Evolutionary conservation across 2,888 invertebrate genomes (phyloP).

Genomic region (Drosophila meridiana): DNA sequence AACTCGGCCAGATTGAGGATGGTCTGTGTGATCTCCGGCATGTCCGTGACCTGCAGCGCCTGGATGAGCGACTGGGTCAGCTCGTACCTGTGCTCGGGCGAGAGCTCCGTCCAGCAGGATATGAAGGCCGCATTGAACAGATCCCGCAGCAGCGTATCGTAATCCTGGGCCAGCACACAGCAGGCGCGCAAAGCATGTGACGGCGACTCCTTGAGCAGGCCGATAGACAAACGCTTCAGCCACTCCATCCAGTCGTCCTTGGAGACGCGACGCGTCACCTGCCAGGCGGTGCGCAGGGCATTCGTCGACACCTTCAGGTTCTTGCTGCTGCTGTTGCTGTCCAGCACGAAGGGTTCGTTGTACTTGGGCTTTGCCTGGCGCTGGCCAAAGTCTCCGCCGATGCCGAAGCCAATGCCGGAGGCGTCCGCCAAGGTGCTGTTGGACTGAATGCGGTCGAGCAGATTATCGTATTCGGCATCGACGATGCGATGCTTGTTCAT

Average conservation of each 20-base stretch:
- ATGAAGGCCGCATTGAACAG: constrained; percentile 99
- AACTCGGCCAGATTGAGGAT: constrained; percentile 99
- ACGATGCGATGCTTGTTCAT: constrained; percentile 92
- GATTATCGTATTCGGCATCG: constrained; percentile 91
- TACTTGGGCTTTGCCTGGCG: constrained; percentile 88
- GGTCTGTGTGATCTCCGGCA: constrained; percentile 98
- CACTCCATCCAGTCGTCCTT: constrained; percentile 99
- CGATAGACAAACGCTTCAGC: constrained; percentile 96
- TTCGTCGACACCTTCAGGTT: constrained; percentile 93
- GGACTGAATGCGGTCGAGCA: constrained; percentile 90
- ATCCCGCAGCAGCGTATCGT: constrained; percentile 97
- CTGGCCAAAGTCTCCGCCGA: constrained; percentile 90
- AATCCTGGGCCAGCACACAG: constrained; percentile 95
- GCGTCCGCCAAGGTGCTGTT: constrained; percentile 88
- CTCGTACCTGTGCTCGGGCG: constrained; percentile 90
- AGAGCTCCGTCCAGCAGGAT: constrained; percentile 99
- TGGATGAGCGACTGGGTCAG: constrained; percentile 94
- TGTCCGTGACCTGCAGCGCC: constrained; percentile 95
- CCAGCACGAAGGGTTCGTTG: constrained; percentile 88
- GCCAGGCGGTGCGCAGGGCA: constrained; percentile 95
- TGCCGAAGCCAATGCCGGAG: constrained; percentile 73
- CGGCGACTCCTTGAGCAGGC: constrained; percentile 96
- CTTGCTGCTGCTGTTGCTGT: constrained; percentile 87
- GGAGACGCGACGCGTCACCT: constrained; percentile 95
- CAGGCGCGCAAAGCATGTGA: constrained; percentile 98